These are phyloP conservation scores for Stenchaetothrips biformis DNA, from an alignment of 2,888 invertebrate species.

Conservation along the genomic window DNA sequence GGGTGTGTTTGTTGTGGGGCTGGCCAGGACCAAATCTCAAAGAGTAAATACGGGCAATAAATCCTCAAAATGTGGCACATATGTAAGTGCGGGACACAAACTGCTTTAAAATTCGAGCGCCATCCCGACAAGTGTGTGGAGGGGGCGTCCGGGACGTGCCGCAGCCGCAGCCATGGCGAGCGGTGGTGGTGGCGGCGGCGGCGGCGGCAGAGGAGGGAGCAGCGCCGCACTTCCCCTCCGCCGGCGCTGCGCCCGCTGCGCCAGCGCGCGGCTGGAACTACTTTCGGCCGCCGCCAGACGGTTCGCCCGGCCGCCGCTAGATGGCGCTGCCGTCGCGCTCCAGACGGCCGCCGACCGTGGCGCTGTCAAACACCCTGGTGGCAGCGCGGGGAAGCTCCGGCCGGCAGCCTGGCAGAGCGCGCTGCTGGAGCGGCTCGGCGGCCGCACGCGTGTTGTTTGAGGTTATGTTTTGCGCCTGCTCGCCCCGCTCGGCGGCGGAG, in stretches of 20 bases:
- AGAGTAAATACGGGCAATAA: slow-evolving; percentile 6
- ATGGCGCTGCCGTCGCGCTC: background rate
- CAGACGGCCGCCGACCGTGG: background rate
- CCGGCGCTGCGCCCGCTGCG: background rate
- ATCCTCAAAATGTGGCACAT: slow-evolving; percentile 13
- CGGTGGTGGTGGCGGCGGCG: no score
- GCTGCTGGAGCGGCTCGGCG: background rate
- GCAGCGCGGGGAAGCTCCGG: background rate
- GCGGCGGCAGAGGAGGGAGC: background rate
- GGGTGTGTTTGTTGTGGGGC: background rate
- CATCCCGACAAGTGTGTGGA: background rate
- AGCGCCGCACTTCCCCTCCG: background rate
- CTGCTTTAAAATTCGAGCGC: slow-evolving; percentile 20
- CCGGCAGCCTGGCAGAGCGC: background rate
- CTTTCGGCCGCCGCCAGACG: slow-evolving; percentile 5
- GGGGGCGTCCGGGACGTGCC: background rate
- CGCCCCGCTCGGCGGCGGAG: background rate
- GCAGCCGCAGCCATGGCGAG: background rate
- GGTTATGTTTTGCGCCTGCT: slow-evolving; percentile 9
- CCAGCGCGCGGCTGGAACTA: background rate
- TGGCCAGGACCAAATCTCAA: background rate
- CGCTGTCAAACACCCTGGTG: slow-evolving; percentile 5
- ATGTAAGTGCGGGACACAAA: slow-evolving; percentile 13
- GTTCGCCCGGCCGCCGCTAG: slow-evolving; percentile 7
- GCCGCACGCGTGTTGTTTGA: slow-evolving; percentile 10